phyloP scores from a whole-genome alignment of 2,113 vertebrate species.

The Dasyornis broadbenti region DNA sequence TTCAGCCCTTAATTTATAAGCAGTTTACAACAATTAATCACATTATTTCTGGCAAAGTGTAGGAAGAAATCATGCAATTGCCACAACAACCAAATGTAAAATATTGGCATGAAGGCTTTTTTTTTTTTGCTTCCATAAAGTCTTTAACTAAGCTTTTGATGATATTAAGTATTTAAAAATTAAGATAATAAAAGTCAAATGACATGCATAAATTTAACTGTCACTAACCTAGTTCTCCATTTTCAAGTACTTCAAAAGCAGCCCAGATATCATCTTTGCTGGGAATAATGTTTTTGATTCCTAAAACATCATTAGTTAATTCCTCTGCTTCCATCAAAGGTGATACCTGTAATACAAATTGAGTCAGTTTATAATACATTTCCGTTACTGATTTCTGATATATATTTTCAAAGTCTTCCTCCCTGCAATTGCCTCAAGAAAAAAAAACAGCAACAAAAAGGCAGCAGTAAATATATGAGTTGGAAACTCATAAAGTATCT shows the following conservation, averaged over 20 bases:
- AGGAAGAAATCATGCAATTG: background rate
- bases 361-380: background rate
- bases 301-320: constrained; percentile 81
- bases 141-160: background rate
- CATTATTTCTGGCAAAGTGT: background rate
- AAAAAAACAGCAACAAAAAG: background rate
- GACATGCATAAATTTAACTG: background rate
- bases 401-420: background rate
- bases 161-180: background rate
- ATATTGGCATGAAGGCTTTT: background rate
- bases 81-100: background rate
- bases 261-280: constrained; percentile 80
- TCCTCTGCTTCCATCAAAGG: constrained; percentile 86
- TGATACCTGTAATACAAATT: constrained; percentile 77
- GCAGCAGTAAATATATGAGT: background rate
- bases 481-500: background rate
- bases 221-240: constrained; percentile 90
- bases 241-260: constrained; percentile 92
- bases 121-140: background rate
- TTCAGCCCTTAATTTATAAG: background rate
- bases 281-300: constrained; percentile 78
- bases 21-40: background rate
- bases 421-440: background rate
- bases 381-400: background rate
- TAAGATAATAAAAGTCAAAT: background rate